Evolutionary conservation across 2,113 vertebrate species (phyloP), one percentile per base, ranked within the genome.

Genomic region (Aphelocoma coerulescens): DNA sequence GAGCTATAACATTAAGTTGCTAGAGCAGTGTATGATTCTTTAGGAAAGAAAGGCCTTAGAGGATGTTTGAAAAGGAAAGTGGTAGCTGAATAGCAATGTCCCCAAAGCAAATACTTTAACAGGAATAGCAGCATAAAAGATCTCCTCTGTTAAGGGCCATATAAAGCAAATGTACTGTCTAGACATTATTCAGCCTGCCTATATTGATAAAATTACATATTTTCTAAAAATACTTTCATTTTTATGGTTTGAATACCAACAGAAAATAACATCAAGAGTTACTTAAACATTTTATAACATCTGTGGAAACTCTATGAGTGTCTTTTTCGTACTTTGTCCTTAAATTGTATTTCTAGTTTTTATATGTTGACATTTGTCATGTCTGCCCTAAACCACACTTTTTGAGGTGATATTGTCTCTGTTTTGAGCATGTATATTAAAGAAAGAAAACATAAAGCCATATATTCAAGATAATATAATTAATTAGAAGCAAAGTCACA

Each of bases 21-120:
- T 96, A 65, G 94, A 93, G 84, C 63, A 95, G 85, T n/a, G 41
- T 23, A 48, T 22, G 35, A 26, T 94, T 62, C 91, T 96, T 96
- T 96, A 95, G 88, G 86, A 95, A 95, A 75, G 65, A 82, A 89
- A 88, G 55, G 16, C 79, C 73, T 95, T 63, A n/a, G 86, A 97
- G 89, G 74, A 75, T 84, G 44, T 92, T 79, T 95, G 84, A 61
- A 94, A 95, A 96, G 58, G 68, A 89, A 91, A 97, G 91, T 44
- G 74, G 43, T 35, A 92, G 41, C n/a, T 96, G 79, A 96, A 89
- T n/a, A 57, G 11, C 20, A 88, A 30, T 51, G 48, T 85, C 81
- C 65, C 21, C 77, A 96, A 96, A 97, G 88, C 63, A 95, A 97
- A 88, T 37, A 75, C 51, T 90, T 95, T 91, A 97, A 94, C 83